phyloP scores from a whole-genome alignment of 2,113 vertebrate species.

The Clarias macrocephalus region DNA sequence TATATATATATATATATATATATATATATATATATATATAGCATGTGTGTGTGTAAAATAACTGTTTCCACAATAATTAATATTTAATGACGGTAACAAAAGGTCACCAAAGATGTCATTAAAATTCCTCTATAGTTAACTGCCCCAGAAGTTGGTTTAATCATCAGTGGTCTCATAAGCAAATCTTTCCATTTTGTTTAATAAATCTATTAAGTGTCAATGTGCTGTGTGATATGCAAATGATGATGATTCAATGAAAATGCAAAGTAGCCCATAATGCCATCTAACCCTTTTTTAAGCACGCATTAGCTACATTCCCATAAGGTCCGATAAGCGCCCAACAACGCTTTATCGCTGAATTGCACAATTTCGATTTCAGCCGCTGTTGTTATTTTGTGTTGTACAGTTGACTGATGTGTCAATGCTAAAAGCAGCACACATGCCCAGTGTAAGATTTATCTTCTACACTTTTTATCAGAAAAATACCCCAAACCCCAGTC shows the following conservation, averaged over 20 bases:
- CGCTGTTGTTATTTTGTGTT: neutral
- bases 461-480: neutral
- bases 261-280: neutral
- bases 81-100: neutral
- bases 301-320: neutral
- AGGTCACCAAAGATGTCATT: neutral
- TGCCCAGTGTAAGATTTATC: neutral
- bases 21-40: no score
- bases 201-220: neutral
- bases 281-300: neutral
- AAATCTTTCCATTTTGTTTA: neutral
- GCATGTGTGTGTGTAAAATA: neutral
- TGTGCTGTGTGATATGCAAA: neutral
- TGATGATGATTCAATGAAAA: neutral
- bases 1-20: no score
- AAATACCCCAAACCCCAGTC: neutral
- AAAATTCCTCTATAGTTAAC: neutral
- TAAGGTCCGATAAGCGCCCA: neutral
- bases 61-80: neutral
- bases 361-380: neutral
- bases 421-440: slow-evolving; percentile 3
- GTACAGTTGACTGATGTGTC: neutral
- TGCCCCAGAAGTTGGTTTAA: neutral
- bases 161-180: neutral
- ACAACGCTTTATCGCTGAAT: neutral